These are phyloP conservation scores for Hypomecis punctinalis DNA, from an alignment of 2,888 invertebrate genomes.

Conservation along the genomic window DNA sequence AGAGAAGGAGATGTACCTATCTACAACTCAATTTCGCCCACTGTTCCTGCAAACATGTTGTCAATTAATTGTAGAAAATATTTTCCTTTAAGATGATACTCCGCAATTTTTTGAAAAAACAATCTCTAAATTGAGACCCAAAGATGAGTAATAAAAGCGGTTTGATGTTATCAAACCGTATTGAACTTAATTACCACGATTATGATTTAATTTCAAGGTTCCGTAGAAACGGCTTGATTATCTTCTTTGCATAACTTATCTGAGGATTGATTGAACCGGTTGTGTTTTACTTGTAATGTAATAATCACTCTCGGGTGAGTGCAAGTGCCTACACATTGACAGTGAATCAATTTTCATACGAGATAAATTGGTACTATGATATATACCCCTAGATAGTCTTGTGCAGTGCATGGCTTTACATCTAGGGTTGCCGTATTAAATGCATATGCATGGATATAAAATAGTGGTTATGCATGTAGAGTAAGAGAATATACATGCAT, in stretches of 20 bases:
- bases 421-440: slow-evolving; percentile 20
- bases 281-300: slow-evolving; percentile 38
- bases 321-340: slow-evolving; percentile 35
- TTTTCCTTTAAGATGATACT: no score
- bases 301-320: slow-evolving; percentile 26
- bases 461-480: no score
- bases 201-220: slow-evolving; percentile 54
- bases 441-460: no score
- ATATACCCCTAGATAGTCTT: background rate
- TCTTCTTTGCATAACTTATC: slow-evolving; percentile 53
- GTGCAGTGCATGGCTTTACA: slow-evolving; percentile 19
- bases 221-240: slow-evolving; percentile 48
- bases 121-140: background rate
- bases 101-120: background rate
- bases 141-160: slow-evolving; percentile 4
- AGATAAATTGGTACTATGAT: slow-evolving; percentile 38
- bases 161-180: slow-evolving; percentile 47
- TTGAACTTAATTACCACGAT: slow-evolving; percentile 48
- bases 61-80: no score
- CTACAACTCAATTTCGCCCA: no score
- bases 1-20: no score
- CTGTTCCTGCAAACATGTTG: no score
- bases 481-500: no score
- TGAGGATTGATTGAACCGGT: slow-evolving; percentile 44
- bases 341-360: slow-evolving; percentile 43